Conservation (phyloP, 2,888 invertebrate species). For the Harpalus rufipes region DNA sequence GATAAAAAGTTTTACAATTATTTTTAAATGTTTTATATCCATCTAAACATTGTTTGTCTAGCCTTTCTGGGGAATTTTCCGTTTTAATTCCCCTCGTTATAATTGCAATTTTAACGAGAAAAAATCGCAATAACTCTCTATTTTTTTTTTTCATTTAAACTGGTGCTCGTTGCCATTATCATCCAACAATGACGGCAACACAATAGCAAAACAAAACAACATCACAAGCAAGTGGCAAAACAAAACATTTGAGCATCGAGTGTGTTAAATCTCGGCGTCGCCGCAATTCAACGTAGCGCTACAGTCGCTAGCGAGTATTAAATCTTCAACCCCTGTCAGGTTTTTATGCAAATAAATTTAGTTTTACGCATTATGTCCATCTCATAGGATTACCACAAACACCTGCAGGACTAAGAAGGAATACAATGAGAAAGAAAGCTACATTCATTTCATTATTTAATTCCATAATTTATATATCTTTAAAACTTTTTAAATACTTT, state of each 20-base stretch:
- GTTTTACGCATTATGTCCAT: conserved; percentile 35
- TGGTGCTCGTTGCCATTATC: conserved; percentile 22
- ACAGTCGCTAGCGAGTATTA: conserved; percentile 4
- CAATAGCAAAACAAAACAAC: conserved; percentile 44
- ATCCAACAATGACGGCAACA: conserved; percentile 38
- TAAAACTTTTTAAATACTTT: too few species aligned
- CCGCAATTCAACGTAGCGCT: conserved; percentile 10
- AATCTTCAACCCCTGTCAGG: conserved; percentile 28
- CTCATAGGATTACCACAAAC: neutral
- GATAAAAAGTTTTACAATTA: neutral
- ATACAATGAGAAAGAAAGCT: too few species aligned
- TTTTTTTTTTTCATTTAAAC: neutral
- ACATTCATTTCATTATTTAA: too few species aligned
- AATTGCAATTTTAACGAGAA: neutral
- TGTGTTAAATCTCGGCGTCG: conserved; percentile 16
- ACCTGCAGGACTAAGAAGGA: neutral
- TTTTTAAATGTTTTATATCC: neutral
- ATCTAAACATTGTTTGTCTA: neutral
- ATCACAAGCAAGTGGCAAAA: conserved; percentile 28
- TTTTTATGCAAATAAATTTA: conserved; percentile 56
- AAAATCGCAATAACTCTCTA: neutral
- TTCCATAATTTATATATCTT: too few species aligned
- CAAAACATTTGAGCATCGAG: conserved; percentile 46
- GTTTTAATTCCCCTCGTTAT: neutral
- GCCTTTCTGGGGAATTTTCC: neutral